phyloP scores from a whole-genome alignment of 2,113 vertebrate species.

The Anseranas semipalmata region DNA sequence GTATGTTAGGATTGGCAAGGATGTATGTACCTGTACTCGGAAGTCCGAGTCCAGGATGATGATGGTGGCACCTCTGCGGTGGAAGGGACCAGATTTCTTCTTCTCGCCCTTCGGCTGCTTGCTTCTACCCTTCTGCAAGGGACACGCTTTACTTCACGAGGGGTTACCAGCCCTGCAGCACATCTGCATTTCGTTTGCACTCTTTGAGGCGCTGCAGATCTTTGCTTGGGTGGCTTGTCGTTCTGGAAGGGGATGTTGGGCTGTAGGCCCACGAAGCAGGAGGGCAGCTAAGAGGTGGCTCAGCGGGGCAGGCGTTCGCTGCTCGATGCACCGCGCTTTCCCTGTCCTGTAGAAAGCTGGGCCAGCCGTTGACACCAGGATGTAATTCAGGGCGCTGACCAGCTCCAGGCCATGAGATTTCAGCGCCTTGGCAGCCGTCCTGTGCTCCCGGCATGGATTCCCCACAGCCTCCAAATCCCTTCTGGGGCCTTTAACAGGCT shows the following conservation, averaged over 20 bases:
- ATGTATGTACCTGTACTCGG: neutral
- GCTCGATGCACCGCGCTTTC: neutral
- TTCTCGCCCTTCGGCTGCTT: neutral
- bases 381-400: neutral
- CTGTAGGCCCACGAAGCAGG: neutral
- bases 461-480: neutral
- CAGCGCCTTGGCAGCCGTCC: neutral
- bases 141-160: neutral
- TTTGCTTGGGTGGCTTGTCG: neutral
- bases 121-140: neutral
- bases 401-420: neutral
- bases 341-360: neutral
- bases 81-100: neutral
- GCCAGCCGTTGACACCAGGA: neutral
- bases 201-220: neutral
- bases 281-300: neutral
- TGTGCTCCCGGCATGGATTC: accelerated
- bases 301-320: neutral
- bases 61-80: neutral
- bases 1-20: neutral
- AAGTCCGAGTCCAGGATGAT: neutral
- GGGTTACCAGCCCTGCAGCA: neutral
- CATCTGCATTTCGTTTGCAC: no score
- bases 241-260: neutral
- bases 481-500: neutral